phyloP scores from a whole-genome alignment of 2,113 vertebrate species.

The Clarias gariepinus region DNA sequence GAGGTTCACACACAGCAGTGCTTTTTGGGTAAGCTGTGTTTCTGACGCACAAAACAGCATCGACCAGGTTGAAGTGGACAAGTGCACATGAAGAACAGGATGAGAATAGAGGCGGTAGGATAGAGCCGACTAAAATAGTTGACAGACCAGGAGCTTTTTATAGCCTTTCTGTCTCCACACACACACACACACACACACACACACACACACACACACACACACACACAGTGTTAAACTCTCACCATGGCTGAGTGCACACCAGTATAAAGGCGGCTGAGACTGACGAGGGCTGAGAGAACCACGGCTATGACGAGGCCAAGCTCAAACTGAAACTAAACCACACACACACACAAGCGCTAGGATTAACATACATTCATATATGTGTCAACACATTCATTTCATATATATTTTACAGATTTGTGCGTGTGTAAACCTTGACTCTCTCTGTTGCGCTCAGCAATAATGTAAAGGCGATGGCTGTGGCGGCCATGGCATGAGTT shows the following conservation, averaged over 20 bases:
- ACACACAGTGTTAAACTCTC: conserved; percentile 62
- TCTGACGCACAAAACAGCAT: background rate
- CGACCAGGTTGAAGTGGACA: background rate
- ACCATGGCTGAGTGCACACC: conserved; percentile 97
- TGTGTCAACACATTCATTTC: too few relatives aligned
- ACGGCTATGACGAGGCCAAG: conserved; percentile 79
- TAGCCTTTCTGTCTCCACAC: background rate
- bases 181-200: background rate
- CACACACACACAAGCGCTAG: background rate
- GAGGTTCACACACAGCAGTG: background rate
- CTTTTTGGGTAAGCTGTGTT: background rate
- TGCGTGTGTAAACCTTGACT: conserved; percentile 80
- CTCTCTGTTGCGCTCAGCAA: conserved; percentile 78
- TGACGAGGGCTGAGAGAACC: conserved; percentile 83
- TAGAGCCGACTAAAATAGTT: background rate
- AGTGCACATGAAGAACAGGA: background rate
- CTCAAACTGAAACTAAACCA: conserved; percentile 82
- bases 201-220: conserved; percentile 6
- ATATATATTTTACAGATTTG: background rate
- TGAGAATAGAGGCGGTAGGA: background rate
- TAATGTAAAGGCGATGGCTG: conserved; percentile 87
- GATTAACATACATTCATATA: background rate
- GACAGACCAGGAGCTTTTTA: background rate
- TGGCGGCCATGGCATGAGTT: conserved; percentile 95
- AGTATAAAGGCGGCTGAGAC: conserved; percentile 91